Evolutionary conservation across 2,797 vertebrate genomes (phyloP).

Genomic region (Poeciliopsis presidionis): DNA sequence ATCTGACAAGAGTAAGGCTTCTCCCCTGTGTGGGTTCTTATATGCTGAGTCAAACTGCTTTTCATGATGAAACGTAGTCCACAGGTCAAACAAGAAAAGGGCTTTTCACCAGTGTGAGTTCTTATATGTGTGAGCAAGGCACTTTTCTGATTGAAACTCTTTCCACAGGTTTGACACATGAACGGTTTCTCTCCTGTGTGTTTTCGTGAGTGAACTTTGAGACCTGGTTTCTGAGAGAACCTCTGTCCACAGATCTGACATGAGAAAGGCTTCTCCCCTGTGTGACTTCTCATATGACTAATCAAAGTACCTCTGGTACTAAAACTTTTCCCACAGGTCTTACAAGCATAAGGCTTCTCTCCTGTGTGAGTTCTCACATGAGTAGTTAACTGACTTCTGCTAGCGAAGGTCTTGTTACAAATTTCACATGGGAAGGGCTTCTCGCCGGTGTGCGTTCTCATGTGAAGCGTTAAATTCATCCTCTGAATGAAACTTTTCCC

Average conservation of each 20-base stretch:
- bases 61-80: not conserved
- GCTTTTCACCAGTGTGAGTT: slow-evolving; percentile 1
- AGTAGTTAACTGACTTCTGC: not conserved
- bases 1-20: not conserved
- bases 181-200: slow-evolving; percentile 4
- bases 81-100: slow-evolving; percentile 2
- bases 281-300: not conserved
- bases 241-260: slow-evolving; percentile 8
- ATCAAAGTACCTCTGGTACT: not conserved
- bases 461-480: not conserved
- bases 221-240: slow-evolving; percentile 1
- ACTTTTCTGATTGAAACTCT: not conserved
- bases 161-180: not conserved
- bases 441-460: not conserved
- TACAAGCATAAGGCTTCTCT: slow-evolving; percentile 1
- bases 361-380: slow-evolving; percentile 1
- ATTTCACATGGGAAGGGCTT: not conserved
- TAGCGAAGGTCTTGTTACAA: not conserved
- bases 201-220: not conserved
- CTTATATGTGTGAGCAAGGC: not conserved
- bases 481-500: not conserved
- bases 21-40: not conserved
- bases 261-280: slow-evolving; percentile 3
- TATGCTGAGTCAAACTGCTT: not conserved
- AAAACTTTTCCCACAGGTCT: slow-evolving; percentile 1